Percentiles rank a stretch among this genome's conserved stretches.
Conservation (phyloP, 1,140 invertebrate genomes). For the Leptinotarsa texana region DNA sequence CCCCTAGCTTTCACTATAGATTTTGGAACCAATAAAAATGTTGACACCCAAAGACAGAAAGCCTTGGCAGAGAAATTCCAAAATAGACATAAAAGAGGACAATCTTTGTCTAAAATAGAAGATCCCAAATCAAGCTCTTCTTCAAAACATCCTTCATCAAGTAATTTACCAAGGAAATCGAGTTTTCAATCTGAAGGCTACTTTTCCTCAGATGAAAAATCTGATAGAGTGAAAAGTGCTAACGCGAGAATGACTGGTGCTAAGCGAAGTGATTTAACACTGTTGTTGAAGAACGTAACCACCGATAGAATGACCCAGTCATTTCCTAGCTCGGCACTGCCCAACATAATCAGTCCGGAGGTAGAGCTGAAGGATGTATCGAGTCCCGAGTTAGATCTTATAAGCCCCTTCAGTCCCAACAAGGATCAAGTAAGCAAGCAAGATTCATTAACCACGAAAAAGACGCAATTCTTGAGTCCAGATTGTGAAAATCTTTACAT, state of each 20-base stretch:
- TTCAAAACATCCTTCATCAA: constrained; percentile 48
- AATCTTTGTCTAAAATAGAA: constrained; percentile 68
- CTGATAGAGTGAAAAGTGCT: constrained; percentile 46
- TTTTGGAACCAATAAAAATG: constrained; percentile 65
- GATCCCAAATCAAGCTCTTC: constrained; percentile 31
- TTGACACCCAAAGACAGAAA: constrained; percentile 66
- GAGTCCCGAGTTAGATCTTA: constrained; percentile 63
- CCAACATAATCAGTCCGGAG: constrained; percentile 55
- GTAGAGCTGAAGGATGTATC: constrained; percentile 60
- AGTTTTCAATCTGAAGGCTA: constrained; percentile 72
- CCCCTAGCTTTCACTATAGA: constrained; percentile 70
- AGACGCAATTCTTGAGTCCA: constrained; percentile 39
- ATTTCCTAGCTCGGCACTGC: constrained; percentile 48
- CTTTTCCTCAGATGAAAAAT: constrained; percentile 67
- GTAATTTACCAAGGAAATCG: constrained; percentile 61
- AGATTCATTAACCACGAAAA: constrained; percentile 22
- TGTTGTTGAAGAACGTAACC: constrained; percentile 59
- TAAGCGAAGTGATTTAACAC: constrained; percentile 56
- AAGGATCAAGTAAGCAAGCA: constrained; percentile 24
- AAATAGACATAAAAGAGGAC: constrained; percentile 69
- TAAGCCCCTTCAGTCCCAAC: constrained; percentile 56
- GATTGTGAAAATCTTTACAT: constrained; percentile 35
- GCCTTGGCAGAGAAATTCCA: constrained; percentile 72
- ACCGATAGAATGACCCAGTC: constrained; percentile 57
- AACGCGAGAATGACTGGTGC: constrained; percentile 45